Percentiles rank a stretch among this genome's conserved stretches.
Conservation (phyloP, 2,888 invertebrate species). For the Acanthococcus lagerstroemiae region DNA sequence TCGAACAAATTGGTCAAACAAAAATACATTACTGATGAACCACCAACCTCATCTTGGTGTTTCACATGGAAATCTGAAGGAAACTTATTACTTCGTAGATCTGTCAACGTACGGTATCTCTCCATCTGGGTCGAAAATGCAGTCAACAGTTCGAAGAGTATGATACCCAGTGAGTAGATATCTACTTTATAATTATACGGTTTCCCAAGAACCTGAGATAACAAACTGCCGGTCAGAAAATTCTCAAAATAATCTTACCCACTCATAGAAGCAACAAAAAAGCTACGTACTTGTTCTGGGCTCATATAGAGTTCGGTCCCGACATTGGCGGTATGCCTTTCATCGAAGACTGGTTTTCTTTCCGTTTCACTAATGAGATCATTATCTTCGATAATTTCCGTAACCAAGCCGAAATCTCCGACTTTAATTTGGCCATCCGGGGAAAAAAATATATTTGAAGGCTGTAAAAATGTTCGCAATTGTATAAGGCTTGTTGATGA, state of each 20-base stretch:
- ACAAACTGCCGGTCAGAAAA: too few species aligned
- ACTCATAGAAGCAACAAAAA: too few species aligned
- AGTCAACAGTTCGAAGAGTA: slow-evolving; percentile 82
- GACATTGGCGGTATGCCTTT: slow-evolving; percentile 50
- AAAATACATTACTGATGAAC: neutral
- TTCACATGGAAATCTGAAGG: slow-evolving; percentile 55
- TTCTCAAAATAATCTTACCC: too few species aligned
- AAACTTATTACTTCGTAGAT: slow-evolving; percentile 56
- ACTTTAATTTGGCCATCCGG: slow-evolving; percentile 84
- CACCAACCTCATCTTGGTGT: slow-evolving; percentile 59
- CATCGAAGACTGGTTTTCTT: slow-evolving; percentile 37
- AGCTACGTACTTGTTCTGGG: slow-evolving; percentile 66
- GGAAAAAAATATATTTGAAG: slow-evolving; percentile 88
- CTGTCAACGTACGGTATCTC: slow-evolving; percentile 56
- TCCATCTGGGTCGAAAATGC: slow-evolving; percentile 90
- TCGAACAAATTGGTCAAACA: too few species aligned
- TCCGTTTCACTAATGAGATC: slow-evolving; percentile 20
- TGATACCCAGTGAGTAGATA: slow-evolving; percentile 87
- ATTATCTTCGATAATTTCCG: slow-evolving; percentile 59
- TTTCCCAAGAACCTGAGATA: slow-evolving; percentile 48
- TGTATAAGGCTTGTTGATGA: slow-evolving; percentile 4
- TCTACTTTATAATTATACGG: slow-evolving; percentile 85
- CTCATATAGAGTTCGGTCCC: slow-evolving; percentile 97
- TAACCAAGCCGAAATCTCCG: slow-evolving; percentile 97
- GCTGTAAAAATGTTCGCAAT: slow-evolving; percentile 45